Evolutionary conservation across 2,888 invertebrate genomes (phyloP).

Genomic region (Cephus nigrinus): DNA sequence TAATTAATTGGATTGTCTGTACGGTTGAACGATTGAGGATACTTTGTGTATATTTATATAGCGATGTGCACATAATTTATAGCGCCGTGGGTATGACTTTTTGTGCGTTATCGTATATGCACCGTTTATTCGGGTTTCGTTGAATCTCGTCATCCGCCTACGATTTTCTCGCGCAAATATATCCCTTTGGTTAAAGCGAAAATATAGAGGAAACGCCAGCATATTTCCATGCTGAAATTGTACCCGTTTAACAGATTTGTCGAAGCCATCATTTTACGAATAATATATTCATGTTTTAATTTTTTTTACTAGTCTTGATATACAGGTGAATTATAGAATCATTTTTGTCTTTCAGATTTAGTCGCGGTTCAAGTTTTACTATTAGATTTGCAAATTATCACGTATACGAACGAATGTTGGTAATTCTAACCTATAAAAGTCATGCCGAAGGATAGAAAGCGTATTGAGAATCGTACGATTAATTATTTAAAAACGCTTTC

Average conservation of each 20-base stretch:
- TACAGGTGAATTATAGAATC: not conserved
- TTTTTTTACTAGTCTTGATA: not conserved
- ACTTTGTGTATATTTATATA: not conserved
- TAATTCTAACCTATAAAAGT: not conserved
- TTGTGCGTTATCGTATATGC: conserved; percentile 53
- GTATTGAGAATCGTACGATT: conserved; percentile 1
- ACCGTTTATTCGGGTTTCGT: conserved; percentile 48
- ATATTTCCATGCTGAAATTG: not conserved
- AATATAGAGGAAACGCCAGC: conserved; percentile 17
- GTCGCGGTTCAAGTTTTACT: not conserved
- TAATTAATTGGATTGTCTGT: conserved; percentile 57
- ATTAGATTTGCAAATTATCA: not conserved
- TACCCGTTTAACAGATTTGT: not conserved
- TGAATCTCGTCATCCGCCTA: not conserved
- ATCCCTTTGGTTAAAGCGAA: conserved; percentile 13
- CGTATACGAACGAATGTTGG: not conserved
- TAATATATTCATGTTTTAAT: not conserved
- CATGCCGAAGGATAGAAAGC: not conserved
- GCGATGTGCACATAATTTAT: conserved; percentile 37
- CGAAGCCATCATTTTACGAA: not conserved
- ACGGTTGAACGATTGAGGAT: conserved; percentile 2
- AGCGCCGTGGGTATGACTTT: conserved; percentile 41
- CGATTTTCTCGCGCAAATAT: not conserved
- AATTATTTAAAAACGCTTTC: conserved; percentile 35
- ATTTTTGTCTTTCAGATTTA: not conserved